Evolutionary conservation across 2,888 invertebrate species (phyloP).

Genomic region (Itoplectis maculator): DNA sequence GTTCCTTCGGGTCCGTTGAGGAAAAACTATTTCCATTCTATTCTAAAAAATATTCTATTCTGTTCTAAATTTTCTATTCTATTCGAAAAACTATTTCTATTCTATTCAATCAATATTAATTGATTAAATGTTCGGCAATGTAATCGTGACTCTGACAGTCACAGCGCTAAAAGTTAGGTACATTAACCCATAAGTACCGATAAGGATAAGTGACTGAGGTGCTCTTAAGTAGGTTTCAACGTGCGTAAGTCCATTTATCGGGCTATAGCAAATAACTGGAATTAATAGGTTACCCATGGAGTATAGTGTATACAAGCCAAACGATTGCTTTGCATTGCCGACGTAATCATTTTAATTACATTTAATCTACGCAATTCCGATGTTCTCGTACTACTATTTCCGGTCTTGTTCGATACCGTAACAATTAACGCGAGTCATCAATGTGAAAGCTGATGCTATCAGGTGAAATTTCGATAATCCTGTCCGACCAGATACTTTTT

Average conservation of each 20-base stretch:
- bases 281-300: slow-evolving; percentile 21
- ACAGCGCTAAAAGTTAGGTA: background rate
- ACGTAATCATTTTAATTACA: slow-evolving; percentile 40
- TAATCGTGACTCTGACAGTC: background rate
- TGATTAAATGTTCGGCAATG: too few species aligned
- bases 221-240: background rate
- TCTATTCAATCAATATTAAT: too few species aligned
- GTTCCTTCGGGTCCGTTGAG: slow-evolving; percentile 37
- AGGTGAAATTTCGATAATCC: slow-evolving; percentile 34
- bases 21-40: slow-evolving; percentile 61
- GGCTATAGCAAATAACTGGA: slow-evolving; percentile 21
- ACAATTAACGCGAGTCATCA: slow-evolving; percentile 39
- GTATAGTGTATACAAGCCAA: background rate
- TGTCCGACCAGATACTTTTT: background rate
- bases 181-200: background rate
- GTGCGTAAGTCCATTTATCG: background rate
- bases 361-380: slow-evolving; percentile 47
- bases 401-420: slow-evolving; percentile 13
- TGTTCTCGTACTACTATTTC: slow-evolving; percentile 1
- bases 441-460: slow-evolving; percentile 7
- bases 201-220: background rate
- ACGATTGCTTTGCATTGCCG: slow-evolving; percentile 18
- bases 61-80: too few species aligned
- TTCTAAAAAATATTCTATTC: too few species aligned
- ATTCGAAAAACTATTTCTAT: too few species aligned